Evolutionary conservation across 1,140 invertebrate species (phyloP), one percentile per base, ranked within the genome.

Genomic region (Heliconius hewitsoni): DNA sequence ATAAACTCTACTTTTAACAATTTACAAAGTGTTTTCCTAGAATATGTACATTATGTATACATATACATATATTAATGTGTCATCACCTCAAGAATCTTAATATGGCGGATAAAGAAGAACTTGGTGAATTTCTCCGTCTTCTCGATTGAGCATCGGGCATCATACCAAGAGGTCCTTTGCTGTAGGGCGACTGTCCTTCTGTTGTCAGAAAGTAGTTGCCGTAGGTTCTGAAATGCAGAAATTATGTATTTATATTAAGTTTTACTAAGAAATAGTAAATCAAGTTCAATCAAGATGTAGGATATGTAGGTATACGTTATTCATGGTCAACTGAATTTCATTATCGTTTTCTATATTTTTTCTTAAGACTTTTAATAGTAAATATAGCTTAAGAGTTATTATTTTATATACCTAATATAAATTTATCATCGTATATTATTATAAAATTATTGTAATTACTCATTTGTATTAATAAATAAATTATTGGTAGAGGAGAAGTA

Each of bases 191-290:
- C 8, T 82, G 72, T 0, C 74, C 9, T 39, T 89, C 89, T 23
- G 93, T 94, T n/a, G 84, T 83, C 13, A 93, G 81, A 84, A 83
- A 94, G 73, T 76, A 94, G 82, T 93, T 91, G 16, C 93, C 93
- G 71, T 80, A 78, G 4, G 89, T 88, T 70, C 93, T 94, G 85
- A 57, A 86, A 90, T 81, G 60, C 18, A 23, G 2, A 19, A 57
- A 57, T 23, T 11, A 57, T 23, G 42, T 46, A 16, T 37, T 6
- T 37, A 37, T 46, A 46, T 46, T 4, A 46, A 46, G 0, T 46
- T 46, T 46, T 46, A 46, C 42, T 46, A 46, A 46, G 3, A 46
- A 46, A 46, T 46, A 46, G 16, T 16, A 16, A 46, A 13, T 46
- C 1, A 46, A 16, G 42, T 37, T 23, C 23, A 23, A 23, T 23